Evolutionary conservation across 2,888 invertebrate species (phyloP).

Genomic region (Rhyacophila evoluta): DNA sequence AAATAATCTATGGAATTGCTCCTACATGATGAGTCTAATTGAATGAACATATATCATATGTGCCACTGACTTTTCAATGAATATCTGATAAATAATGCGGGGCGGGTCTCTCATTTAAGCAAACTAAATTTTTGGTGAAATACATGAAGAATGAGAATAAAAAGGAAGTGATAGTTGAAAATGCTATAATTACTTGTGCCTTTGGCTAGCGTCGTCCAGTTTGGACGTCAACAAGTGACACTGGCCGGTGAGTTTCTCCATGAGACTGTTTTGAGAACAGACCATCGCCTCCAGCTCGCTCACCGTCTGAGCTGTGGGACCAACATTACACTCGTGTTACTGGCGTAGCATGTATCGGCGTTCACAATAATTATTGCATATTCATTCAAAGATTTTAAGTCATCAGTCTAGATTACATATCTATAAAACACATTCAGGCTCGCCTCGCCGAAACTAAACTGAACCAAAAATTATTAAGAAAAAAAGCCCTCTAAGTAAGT

Average conservation of each 20-base stretch:
- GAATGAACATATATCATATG: too few species aligned
- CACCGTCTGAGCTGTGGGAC: constrained; percentile 82
- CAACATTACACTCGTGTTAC: neutral
- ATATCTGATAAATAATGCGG: neutral
- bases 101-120: neutral
- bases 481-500: too few species aligned
- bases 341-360: neutral
- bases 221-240: constrained; percentile 90
- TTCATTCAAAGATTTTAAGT: neutral
- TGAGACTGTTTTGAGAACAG: constrained; percentile 91
- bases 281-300: constrained; percentile 91
- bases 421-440: neutral
- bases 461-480: too few species aligned
- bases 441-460: too few species aligned
- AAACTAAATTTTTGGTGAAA: neutral
- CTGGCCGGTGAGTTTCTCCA: constrained; percentile 91
- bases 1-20: too few species aligned
- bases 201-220: constrained; percentile 88
- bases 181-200: constrained; percentile 82
- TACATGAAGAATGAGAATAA: neutral
- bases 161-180: neutral
- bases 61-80: too few species aligned
- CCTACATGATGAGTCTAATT: too few species aligned
- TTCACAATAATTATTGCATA: neutral
- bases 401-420: neutral